Evolutionary conservation across 2,797 vertebrate genomes (phyloP), one percentile per base, ranked within the genome.

Genomic region (Gila robusta): DNA sequence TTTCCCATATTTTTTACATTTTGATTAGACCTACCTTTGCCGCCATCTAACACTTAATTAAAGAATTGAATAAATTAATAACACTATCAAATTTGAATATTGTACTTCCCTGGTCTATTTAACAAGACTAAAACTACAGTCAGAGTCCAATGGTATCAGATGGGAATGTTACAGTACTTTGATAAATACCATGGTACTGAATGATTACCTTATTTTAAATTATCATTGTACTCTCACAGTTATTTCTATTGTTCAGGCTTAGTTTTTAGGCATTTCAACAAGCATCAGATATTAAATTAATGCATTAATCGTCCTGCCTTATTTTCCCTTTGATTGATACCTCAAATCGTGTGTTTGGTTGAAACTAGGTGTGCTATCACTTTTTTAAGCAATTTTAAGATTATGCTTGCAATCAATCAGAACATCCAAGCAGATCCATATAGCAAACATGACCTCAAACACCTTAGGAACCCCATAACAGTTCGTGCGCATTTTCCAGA

Each of bases 391-490:
- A 71, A 71, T 26, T 11, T n/a, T 72, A 72, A 47, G n/a, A 26
- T 49, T 52, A 11, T 21, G 10, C 26, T 73, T 32, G 9, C 28
- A 37, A 54, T 49, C 10, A 35, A 35, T 1, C 6, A 6, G 35
- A 26, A 39, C 23, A 39, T 59, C 35, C 21, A 78, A 78, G 14
- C 52, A n/a, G 32, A 35, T 78, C 32, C 23, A 78, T 54, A 14
- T 37, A 59, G 62, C 26, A 28, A 62, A 44, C 39, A 79, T 5
- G 12, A 62, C n/a, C 41, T 26, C 17, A 16, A 26, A 28, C 37
- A 17, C 14, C 23, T 62, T 79, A 41, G 16, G 54, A 62, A 41
- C 23, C 49, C 21, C 10, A 77, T 90, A 91, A 82, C 69, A 74
- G 87, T 88, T 84, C 72, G 87, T 17, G 14, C 2, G 8, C 16